These are phyloP conservation scores for Pseudomyrmex gracilis DNA, from an alignment of 1,140 invertebrate genomes.

Conservation along the genomic window DNA sequence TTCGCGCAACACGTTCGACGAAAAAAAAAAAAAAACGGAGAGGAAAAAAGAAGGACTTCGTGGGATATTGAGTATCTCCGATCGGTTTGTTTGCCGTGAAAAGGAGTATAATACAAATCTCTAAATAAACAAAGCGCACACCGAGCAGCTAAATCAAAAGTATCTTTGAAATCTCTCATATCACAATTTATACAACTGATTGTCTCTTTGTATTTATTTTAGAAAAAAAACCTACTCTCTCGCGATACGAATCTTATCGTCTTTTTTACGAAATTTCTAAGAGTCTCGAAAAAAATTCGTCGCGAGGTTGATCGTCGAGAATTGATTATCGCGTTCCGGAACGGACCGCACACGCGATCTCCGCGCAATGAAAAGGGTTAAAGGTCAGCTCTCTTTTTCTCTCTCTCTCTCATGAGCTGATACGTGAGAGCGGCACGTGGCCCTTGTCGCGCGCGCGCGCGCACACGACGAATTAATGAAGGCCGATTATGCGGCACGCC, in stretches of 20 bases:
- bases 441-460: conserved; percentile 16
- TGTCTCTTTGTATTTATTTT: neutral
- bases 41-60: conserved; percentile 15
- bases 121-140: too few species aligned
- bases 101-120: neutral
- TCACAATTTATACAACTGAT: neutral
- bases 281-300: neutral
- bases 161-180: neutral
- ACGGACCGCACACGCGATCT: conserved; percentile 2
- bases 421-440: conserved; percentile 15
- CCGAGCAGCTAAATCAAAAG: neutral
- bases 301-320: neutral
- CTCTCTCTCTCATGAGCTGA: too few species aligned
- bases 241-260: too few species aligned
- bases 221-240: too few species aligned
- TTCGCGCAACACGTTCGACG: neutral
- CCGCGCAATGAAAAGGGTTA: conserved; percentile 4
- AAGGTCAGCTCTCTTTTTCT: neutral
- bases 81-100: neutral
- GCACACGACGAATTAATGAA: conserved; percentile 31
- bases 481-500: conserved; percentile 37
- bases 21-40: neutral
- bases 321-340: neutral
- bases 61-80: neutral
- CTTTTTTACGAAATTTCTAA: neutral